Conservation (phyloP, 2,888 invertebrate genomes). For the Folsomia candida region DNA sequence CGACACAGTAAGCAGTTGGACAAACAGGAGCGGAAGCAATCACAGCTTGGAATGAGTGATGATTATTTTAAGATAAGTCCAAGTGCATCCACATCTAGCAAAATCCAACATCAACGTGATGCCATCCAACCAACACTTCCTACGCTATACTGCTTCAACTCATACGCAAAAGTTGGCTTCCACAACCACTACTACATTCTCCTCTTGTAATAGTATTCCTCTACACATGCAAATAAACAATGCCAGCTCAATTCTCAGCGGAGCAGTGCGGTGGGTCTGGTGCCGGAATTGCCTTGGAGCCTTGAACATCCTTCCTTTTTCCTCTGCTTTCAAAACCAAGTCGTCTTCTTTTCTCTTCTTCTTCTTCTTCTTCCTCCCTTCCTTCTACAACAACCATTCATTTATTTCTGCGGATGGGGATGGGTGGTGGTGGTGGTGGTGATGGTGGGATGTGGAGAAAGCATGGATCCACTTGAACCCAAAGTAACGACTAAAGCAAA, state of each 20-base stretch:
- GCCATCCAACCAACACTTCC: too few relatives aligned
- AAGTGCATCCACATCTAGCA: too few relatives aligned
- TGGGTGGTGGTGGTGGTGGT: too few relatives aligned
- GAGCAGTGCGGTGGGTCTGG: too few relatives aligned
- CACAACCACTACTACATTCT: not conserved
- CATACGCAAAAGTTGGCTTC: too few relatives aligned
- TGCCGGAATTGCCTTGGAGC: too few relatives aligned
- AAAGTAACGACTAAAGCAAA: not conserved
- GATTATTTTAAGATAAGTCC: slow-evolving; percentile 12
- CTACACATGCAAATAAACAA: not conserved
- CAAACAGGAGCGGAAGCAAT: slow-evolving; percentile 9
- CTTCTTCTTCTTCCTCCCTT: not conserved
- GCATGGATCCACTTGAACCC: not conserved
- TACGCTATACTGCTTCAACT: too few relatives aligned
- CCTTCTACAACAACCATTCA: not conserved
- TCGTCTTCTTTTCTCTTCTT: not conserved
- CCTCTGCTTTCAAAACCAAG: not conserved
- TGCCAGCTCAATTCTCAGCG: not conserved
- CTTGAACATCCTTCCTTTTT: not conserved
- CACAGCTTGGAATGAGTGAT: slow-evolving; percentile 14
- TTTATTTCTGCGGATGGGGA: not conserved
- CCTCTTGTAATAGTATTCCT: not conserved
- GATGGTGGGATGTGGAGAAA: not conserved
- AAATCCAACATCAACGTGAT: too few relatives aligned
- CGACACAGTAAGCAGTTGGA: not conserved